A percentile compares a stretch with the other conserved stretches of the same genome.
Evolutionary conservation across 2,797 vertebrate species (phyloP).

Genomic region (Labroides dimidiatus): DNA sequence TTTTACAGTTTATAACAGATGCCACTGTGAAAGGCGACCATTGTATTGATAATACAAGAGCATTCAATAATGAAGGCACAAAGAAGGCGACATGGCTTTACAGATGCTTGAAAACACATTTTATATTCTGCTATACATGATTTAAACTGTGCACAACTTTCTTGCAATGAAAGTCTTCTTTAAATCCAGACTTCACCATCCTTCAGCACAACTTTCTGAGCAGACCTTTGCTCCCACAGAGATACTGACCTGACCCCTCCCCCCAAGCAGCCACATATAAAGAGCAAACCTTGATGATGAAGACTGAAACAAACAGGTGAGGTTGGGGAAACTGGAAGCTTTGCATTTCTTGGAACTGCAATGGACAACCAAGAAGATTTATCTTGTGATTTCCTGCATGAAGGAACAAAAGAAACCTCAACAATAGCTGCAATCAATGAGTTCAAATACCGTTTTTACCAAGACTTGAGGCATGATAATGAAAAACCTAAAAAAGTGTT

Average conservation of each 20-base stretch:
- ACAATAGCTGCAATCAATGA: no score
- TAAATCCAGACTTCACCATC: not conserved
- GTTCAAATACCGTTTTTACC: not conserved
- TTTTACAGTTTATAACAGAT: not conserved
- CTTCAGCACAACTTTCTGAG: not conserved
- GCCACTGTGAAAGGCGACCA: not conserved
- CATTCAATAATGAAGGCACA: not conserved
- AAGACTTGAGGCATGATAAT: not conserved
- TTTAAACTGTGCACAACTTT: no score
- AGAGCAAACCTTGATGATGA: not conserved
- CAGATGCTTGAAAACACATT: not conserved
- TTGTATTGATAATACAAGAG: not conserved
- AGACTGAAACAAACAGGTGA: not conserved
- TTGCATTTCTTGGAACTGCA: not conserved
- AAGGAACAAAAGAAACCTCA: not conserved
- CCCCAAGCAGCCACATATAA: not conserved
- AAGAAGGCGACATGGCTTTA: no score
- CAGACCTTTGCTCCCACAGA: constrained; percentile 10
- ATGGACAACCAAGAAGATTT: not conserved
- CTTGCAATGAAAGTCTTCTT: not conserved
- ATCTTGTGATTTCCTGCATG: not conserved
- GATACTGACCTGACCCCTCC: constrained; percentile 3
- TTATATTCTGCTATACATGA: no score
- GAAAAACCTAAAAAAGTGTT: no score
- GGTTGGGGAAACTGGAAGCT: no score